Conservation (phyloP, 2,113 vertebrate species). For the Chaetodon auriga region DNA sequence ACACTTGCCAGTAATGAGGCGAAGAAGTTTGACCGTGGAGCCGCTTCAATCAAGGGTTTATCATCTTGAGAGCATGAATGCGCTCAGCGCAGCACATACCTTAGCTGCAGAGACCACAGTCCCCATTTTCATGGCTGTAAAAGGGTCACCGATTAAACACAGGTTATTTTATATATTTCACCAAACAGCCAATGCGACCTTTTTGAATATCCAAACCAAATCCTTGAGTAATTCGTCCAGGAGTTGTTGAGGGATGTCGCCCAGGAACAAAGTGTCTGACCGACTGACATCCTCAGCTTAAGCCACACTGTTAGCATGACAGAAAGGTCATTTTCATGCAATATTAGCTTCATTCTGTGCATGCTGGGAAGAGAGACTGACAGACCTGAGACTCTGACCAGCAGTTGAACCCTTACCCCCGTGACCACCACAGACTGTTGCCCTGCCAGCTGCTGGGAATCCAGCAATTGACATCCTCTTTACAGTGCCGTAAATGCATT, state of each 20-base stretch:
- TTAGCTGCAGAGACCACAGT: no score
- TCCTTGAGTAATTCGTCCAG: neutral
- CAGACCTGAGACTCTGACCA: constrained; percentile 76
- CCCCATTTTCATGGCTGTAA: no score
- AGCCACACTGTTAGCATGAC: neutral
- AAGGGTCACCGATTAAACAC: no score
- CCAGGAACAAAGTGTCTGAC: neutral
- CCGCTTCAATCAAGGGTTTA: neutral
- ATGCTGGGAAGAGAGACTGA: constrained; percentile 8
- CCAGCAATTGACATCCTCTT: constrained; percentile 79
- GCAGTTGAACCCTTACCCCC: constrained; percentile 73
- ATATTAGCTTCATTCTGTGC: neutral
- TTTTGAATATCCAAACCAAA: neutral
- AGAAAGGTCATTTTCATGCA: constrained; percentile 2
- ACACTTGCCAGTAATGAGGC: neutral
- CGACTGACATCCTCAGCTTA: neutral
- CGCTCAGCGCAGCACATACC: no score
- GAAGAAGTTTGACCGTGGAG: neutral
- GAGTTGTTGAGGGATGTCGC: neutral
- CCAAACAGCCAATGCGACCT: no score
- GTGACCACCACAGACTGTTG: constrained; percentile 69
- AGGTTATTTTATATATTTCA: neutral
- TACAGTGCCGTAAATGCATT: constrained; percentile 82
- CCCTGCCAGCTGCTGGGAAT: constrained; percentile 74
- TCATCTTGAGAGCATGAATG: neutral